Base-by-base conservation (phyloP, 1,140 invertebrate species). In the Phymorhynchus buccinoides region DNA sequence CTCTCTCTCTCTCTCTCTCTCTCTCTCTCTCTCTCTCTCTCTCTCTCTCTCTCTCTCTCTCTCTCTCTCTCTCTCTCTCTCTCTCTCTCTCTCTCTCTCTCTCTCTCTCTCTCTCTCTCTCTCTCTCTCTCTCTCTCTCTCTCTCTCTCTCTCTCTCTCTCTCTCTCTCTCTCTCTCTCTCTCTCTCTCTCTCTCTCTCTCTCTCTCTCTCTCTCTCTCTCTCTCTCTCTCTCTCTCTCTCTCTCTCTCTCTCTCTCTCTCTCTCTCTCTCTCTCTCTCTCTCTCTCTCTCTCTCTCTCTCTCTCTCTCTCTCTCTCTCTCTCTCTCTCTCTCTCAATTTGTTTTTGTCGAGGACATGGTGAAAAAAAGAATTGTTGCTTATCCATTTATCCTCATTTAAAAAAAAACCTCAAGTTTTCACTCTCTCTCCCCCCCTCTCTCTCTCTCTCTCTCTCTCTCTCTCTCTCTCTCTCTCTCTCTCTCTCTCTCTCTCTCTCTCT, bases 11-110 rank as follows among this genome's bases (percentile, higher is more conserved):
- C 27, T 66, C 62, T 66, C 1, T 2, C 62, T 27, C 62, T 27
- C 62, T 66, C 62, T 66, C 62, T 66, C 27, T 66, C 1, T 66
- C 35, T 37, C 14, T 77, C 35, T 77, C 3, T 42, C 14, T 35
- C 68, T 37, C 73, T 37, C 73, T 37, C 73, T 77, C 73, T 77
- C 35, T 42, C 73, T 37, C 73, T 42, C 73, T 77, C 73, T 77
- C 73, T 77, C 35, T 77, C 41, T 77, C 35, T 77, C 9, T 32
- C 73, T 27, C 73, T 42, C 2, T 2, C 48, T 52, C 48, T 66
- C 14, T 66, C 62, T 14, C 62, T 66, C 62, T 66, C 62, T 66
- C 27, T 66, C 14, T 66, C 62, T 66, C 62, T 66, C 62, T 66
- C 62, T 66, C 14, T 71, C 12, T 35, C 7, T 71, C 7, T 22